These are phyloP conservation scores for Odiellus spinosus DNA, from an alignment of 2,888 invertebrate genomes.

Conservation along the genomic window DNA sequence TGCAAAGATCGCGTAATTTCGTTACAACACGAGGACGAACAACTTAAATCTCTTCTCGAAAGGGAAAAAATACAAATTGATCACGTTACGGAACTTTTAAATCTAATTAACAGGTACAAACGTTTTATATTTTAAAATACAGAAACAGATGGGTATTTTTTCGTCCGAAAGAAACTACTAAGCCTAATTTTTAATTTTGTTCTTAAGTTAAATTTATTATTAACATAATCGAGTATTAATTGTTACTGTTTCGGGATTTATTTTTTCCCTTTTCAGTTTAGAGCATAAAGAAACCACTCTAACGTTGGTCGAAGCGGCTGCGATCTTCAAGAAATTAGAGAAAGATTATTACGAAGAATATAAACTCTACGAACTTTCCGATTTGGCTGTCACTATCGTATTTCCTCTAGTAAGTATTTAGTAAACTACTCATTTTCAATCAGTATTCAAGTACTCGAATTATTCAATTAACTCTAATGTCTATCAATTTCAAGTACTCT, in stretches of 20 bases:
- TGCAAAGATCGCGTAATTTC: slow-evolving; percentile 62
- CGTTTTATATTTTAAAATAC: slow-evolving; percentile 24
- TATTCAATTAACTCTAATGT: background rate
- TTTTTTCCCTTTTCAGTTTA: slow-evolving; percentile 6
- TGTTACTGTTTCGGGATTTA: background rate
- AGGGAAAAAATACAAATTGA: slow-evolving; percentile 55
- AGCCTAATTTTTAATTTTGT: no score
- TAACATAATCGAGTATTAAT: no score
- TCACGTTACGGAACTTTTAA: slow-evolving; percentile 51
- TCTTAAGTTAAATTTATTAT: no score
- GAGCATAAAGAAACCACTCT: slow-evolving; percentile 32
- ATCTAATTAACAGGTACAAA: slow-evolving; percentile 42
- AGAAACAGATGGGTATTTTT: no score
- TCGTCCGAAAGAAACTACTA: no score
- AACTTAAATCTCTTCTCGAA: slow-evolving; percentile 45
- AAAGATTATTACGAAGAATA: slow-evolving; percentile 56
- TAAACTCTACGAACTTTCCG: slow-evolving; percentile 62
- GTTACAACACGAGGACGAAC: slow-evolving; percentile 59
- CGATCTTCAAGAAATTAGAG: slow-evolving; percentile 41
- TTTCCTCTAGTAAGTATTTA: slow-evolving; percentile 45
- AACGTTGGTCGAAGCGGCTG: slow-evolving; percentile 41
- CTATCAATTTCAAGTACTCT: background rate
- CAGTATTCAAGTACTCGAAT: background rate
- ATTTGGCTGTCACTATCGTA: slow-evolving; percentile 66
- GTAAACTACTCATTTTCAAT: background rate